Evolutionary conservation across 2,888 invertebrate species (phyloP).

Genomic region (Polyploca ridens): DNA sequence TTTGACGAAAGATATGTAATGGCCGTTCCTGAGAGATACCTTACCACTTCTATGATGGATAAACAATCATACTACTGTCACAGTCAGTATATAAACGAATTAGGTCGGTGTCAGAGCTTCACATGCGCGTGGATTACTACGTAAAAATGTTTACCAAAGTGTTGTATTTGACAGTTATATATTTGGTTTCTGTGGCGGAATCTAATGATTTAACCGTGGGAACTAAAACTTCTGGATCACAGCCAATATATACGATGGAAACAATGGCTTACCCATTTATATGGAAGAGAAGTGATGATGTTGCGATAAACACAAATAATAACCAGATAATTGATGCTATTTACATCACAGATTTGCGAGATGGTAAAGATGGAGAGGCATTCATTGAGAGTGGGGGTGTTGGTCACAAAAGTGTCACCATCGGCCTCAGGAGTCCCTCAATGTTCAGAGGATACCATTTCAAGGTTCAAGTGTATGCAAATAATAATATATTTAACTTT

Average conservation of each 20-base stretch:
- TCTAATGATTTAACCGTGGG: neutral
- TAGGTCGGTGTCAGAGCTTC: neutral
- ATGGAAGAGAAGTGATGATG: neutral
- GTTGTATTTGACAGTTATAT: neutral
- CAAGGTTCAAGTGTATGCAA: neutral
- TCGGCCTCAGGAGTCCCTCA: neutral
- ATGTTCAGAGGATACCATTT: neutral
- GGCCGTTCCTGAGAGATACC: too few species aligned
- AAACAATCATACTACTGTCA: too few species aligned
- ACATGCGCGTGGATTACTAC: neutral
- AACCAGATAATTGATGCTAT: neutral
- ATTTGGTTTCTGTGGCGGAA: neutral
- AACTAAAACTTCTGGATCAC: neutral
- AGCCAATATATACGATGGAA: neutral
- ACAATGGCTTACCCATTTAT: neutral
- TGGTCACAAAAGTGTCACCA: neutral
- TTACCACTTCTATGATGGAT: too few species aligned
- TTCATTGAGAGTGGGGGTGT: neutral
- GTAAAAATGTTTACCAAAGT: neutral
- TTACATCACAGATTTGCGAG: neutral
- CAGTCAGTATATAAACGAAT: neutral
- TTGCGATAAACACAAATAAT: too few species aligned
- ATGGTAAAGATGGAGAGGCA: neutral
- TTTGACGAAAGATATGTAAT: too few species aligned
- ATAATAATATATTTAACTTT: too few species aligned